phyloP scores from a whole-genome alignment of 2,888 invertebrate species.

The Falcaria lacertinaria region DNA sequence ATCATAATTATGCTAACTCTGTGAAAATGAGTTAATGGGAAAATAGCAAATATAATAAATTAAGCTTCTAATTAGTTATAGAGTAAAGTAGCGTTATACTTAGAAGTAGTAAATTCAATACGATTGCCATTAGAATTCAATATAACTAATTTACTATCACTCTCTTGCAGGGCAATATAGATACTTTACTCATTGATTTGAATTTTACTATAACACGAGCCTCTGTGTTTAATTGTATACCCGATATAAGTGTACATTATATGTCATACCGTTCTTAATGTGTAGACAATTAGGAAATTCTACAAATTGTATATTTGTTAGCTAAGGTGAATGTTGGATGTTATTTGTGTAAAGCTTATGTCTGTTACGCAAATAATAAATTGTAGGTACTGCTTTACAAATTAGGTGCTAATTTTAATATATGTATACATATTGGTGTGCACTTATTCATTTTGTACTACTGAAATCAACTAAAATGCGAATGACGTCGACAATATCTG shows the following conservation, averaged over 20 bases:
- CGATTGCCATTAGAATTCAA: constrained; percentile 43
- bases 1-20: too few species aligned
- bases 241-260: constrained; percentile 15
- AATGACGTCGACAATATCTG: constrained; percentile 73
- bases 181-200: too few species aligned
- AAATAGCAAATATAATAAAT: too few species aligned
- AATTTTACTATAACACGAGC: too few species aligned
- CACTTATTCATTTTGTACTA: constrained; percentile 60
- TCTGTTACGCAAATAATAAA: constrained; percentile 39
- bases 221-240: not conserved
- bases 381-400: constrained; percentile 65
- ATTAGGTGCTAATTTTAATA: constrained; percentile 70
- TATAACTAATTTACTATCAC: constrained; percentile 22
- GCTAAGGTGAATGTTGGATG: constrained; percentile 54
- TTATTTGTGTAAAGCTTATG: constrained; percentile 55
- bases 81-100: too few species aligned
- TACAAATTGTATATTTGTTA: constrained; percentile 43
- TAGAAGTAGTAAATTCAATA: constrained; percentile 56
- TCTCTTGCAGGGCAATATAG: constrained; percentile 1
- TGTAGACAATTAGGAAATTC: constrained; percentile 37
- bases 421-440: constrained; percentile 59
- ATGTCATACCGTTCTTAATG: constrained; percentile 32
- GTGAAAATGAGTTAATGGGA: too few species aligned
- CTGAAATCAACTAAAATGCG: constrained; percentile 50
- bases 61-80: too few species aligned